Conservation (phyloP, 1,140 invertebrate genomes). For the Lepidurus apus region DNA sequence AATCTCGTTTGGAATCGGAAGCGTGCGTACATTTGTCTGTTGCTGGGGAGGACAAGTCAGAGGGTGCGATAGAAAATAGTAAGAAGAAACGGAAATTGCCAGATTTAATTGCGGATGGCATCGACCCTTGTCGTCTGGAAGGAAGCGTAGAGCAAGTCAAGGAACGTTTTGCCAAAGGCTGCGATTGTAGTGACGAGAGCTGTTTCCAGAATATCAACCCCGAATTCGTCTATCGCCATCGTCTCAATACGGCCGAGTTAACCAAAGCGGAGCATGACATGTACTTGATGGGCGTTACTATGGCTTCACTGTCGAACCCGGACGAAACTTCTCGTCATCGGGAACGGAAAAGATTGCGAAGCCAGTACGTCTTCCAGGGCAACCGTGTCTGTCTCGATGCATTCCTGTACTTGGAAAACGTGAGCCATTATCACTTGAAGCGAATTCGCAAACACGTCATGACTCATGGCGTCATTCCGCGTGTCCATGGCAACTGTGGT, state of each 20-base stretch:
- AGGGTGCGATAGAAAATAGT: constrained; percentile 36
- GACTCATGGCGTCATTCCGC: constrained; percentile 67
- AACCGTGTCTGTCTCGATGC: constrained; percentile 69
- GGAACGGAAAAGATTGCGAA: constrained; percentile 61
- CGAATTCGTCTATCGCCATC: constrained; percentile 65
- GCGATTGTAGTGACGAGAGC: constrained; percentile 67
- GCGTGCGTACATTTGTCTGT: not conserved
- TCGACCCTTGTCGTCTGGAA: constrained; percentile 46
- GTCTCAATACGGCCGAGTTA: constrained; percentile 69
- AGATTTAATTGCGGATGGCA: constrained; percentile 49
- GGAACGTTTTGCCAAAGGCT: constrained; percentile 61
- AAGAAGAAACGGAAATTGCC: constrained; percentile 49
- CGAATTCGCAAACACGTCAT: constrained; percentile 69
- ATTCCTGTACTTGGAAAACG: constrained; percentile 72
- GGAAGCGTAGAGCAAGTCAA: constrained; percentile 57
- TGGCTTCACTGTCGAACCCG: constrained; percentile 69
- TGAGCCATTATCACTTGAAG: constrained; percentile 71
- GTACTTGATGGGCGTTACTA: constrained; percentile 73
- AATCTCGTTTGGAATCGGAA: constrained; percentile 33
- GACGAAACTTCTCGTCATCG: constrained; percentile 64
- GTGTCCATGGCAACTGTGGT: constrained; percentile 69
- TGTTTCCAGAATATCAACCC: constrained; percentile 66
- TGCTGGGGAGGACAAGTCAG: not conserved
- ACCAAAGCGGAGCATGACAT: constrained; percentile 65
- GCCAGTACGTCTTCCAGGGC: constrained; percentile 65